phyloP scores from a whole-genome alignment of 2,888 invertebrate species.

The Parascotia fuliginaria region DNA sequence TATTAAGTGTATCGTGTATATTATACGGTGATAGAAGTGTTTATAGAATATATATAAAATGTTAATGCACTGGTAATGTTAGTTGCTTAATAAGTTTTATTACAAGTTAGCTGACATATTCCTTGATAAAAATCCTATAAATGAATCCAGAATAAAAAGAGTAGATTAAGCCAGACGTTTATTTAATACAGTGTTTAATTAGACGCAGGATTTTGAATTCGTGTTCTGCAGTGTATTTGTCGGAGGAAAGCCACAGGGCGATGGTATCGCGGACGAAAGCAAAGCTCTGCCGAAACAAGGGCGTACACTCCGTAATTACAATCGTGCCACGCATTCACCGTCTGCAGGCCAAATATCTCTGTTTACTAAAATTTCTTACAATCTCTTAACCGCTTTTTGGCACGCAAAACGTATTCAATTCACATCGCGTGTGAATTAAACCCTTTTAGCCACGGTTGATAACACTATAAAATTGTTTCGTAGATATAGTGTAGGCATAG shows the following conservation, averaged over 20 bases:
- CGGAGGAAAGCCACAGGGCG: slow-evolving; percentile 59
- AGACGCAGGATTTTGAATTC: slow-evolving; percentile 69
- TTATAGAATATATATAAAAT: no score
- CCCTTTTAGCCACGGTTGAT: slow-evolving; percentile 69
- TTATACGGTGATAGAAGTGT: no score
- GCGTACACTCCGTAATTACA: slow-evolving; percentile 73
- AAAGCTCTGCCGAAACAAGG: slow-evolving; percentile 70
- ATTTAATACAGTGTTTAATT: slow-evolving; percentile 66
- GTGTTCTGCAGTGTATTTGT: slow-evolving; percentile 52
- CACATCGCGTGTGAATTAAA: slow-evolving; percentile 74
- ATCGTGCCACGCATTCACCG: slow-evolving; percentile 63
- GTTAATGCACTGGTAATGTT: no score
- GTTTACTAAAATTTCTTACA: slow-evolving; percentile 72
- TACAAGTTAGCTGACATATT: no score
- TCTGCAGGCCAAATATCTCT: slow-evolving; percentile 64
- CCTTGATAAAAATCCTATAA: no score
- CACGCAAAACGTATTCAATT: slow-evolving; percentile 73
- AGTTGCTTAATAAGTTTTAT: no score
- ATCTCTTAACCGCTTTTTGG: slow-evolving; percentile 72
- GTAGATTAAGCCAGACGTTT: slow-evolving; percentile 52
- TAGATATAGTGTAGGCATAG: slow-evolving; percentile 49
- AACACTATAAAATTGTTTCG: slow-evolving; percentile 54
- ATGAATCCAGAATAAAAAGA: no score
- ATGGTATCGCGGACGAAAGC: slow-evolving; percentile 65
- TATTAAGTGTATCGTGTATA: no score